phyloP scores from a whole-genome alignment of 2,888 invertebrate genomes.

The Dynastes tityus region DNA sequence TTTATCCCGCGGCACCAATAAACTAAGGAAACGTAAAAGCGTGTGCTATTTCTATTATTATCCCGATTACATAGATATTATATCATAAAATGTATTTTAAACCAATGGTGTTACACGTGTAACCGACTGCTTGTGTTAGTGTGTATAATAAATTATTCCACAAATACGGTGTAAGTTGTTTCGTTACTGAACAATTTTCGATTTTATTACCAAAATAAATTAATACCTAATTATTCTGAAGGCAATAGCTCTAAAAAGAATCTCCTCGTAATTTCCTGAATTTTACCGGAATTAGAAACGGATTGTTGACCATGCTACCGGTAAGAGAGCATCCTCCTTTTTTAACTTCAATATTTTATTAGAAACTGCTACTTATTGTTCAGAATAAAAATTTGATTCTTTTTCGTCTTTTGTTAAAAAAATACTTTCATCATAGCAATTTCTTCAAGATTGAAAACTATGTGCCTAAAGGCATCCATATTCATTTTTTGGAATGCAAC shows the following conservation, averaged over 20 bases:
- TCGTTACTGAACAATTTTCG: background rate
- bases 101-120: background rate
- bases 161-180: background rate
- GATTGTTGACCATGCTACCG: slow-evolving; percentile 41
- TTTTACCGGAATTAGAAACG: slow-evolving; percentile 33
- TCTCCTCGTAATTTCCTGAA: slow-evolving; percentile 27
- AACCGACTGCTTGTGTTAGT: background rate
- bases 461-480: too few relatives aligned
- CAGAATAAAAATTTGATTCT: too few relatives aligned
- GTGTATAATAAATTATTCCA: background rate
- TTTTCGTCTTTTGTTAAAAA: too few relatives aligned
- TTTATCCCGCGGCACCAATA: slow-evolving; percentile 12
- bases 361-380: too few relatives aligned
- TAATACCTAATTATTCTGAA: slow-evolving; percentile 33
- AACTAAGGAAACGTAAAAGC: slow-evolving; percentile 22
- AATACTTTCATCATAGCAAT: too few relatives aligned
- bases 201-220: slow-evolving; percentile 7
- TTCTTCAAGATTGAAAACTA: too few relatives aligned
- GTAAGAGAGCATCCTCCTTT: slow-evolving; percentile 18
- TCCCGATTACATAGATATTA: slow-evolving; percentile 16
- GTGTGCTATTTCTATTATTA: slow-evolving; percentile 42
- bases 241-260: slow-evolving; percentile 27
- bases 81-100: slow-evolving; percentile 28
- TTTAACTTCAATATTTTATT: slow-evolving; percentile 21
- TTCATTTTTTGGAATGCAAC: too few relatives aligned